Evolutionary conservation across 2,888 invertebrate genomes (phyloP).

Genomic region (Caenorhabditis sulstoni): DNA sequence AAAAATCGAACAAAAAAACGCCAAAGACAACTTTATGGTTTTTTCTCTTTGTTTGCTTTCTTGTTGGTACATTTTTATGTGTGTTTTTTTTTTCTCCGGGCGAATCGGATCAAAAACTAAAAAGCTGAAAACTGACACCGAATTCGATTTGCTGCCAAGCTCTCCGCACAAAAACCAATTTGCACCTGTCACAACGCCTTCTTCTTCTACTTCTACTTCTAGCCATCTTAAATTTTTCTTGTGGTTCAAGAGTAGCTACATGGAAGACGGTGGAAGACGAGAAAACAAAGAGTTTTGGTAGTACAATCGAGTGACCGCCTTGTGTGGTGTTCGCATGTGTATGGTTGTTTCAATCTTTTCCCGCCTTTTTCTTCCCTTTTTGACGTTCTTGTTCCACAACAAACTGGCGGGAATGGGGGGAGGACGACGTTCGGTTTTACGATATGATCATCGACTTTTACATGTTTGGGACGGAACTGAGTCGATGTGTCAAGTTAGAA

Average conservation of each 20-base stretch:
- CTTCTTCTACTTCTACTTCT: too few species aligned
- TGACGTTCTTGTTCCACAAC: neutral
- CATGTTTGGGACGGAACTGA: neutral
- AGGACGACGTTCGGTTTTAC: constrained; percentile 21
- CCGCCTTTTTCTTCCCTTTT: too few species aligned
- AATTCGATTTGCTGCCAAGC: too few species aligned
- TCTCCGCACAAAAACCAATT: neutral
- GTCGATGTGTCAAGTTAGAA: neutral
- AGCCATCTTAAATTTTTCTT: too few species aligned
- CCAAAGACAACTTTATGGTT: too few species aligned
- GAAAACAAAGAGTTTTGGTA: too few species aligned
- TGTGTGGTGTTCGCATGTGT: too few species aligned
- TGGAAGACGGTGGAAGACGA: too few species aligned
- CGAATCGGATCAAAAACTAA: neutral
- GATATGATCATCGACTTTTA: constrained; percentile 16
- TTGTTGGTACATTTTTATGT: neutral
- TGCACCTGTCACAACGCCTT: neutral
- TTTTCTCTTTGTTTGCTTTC: neutral
- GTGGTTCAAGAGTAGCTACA: too few species aligned
- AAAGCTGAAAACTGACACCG: neutral
- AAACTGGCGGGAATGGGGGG: constrained; percentile 2
- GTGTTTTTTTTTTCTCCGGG: neutral
- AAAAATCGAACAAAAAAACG: neutral
- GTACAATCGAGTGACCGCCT: too few species aligned
- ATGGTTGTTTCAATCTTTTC: neutral